A percentile compares a stretch with the other conserved stretches of the same genome.
phyloP scores from a whole-genome alignment of 2,113 vertebrate genomes.

The Mormoops blainvillei region DNA sequence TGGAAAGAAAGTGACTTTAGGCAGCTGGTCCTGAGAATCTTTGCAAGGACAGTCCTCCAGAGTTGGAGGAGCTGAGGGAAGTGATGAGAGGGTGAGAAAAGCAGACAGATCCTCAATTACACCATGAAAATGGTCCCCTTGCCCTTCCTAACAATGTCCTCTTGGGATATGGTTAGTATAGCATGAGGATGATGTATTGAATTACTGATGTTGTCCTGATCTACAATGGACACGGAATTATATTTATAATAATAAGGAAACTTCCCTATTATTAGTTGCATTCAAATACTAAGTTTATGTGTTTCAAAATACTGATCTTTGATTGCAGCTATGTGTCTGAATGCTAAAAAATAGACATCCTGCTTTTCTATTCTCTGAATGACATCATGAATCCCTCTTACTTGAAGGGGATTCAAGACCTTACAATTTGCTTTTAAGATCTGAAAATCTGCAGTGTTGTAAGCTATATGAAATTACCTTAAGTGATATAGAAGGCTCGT shows the following conservation, averaged over 20 bases:
- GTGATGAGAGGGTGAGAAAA: background rate
- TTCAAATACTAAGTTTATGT: background rate
- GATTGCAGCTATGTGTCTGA: background rate
- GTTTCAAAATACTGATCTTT: constrained; percentile 38
- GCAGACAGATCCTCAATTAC: background rate
- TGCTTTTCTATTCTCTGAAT: constrained; percentile 10
- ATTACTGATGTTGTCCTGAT: background rate
- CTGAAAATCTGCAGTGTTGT: background rate
- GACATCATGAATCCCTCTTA: background rate
- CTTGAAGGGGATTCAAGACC: background rate
- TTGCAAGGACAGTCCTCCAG: background rate
- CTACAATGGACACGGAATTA: background rate
- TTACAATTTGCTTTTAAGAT: constrained; percentile 30
- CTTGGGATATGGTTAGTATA: background rate
- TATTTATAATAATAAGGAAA: background rate
- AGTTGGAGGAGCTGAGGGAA: background rate
- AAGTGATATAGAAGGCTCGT: background rate
- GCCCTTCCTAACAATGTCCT: background rate
- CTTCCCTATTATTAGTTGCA: background rate
- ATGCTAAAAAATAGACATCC: background rate
- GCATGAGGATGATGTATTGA: background rate
- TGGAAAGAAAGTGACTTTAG: background rate
- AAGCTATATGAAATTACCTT: constrained; percentile 14
- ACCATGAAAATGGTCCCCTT: background rate
- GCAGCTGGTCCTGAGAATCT: background rate